Evolutionary conservation across 1,140 invertebrate species (phyloP).

Genomic region (Drosophila tsacasi): DNA sequence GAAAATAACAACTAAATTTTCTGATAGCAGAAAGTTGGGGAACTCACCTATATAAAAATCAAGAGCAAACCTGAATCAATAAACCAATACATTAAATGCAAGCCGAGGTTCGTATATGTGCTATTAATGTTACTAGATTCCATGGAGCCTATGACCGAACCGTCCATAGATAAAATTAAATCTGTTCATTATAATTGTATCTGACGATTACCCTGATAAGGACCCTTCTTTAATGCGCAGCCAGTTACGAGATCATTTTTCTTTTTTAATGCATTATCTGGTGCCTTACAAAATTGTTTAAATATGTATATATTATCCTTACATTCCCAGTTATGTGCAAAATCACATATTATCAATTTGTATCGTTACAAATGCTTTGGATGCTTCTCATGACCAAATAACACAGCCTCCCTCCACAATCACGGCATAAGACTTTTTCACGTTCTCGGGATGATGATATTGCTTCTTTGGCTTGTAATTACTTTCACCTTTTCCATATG

Average conservation of each 20-base stretch:
- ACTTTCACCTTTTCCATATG: constrained; percentile 46
- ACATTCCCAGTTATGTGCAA: background rate
- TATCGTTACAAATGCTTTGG: constrained; percentile 10
- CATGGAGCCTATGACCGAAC: no score
- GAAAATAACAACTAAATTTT: constrained; percentile 27
- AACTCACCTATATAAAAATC: no score
- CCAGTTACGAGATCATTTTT: background rate
- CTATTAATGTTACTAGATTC: background rate
- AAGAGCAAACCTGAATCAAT: constrained; percentile 9
- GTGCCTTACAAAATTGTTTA: background rate
- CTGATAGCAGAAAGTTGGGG: constrained; percentile 23
- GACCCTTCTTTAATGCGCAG: background rate
- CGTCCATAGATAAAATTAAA: background rate
- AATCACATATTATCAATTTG: constrained; percentile 41
- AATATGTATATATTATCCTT: background rate
- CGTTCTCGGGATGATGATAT: constrained; percentile 34
- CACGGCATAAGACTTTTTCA: constrained; percentile 5
- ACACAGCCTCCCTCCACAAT: background rate
- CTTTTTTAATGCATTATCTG: background rate
- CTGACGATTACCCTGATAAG: background rate
- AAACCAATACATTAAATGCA: constrained; percentile 26
- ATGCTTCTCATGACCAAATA: constrained; percentile 2
- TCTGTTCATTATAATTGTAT: background rate
- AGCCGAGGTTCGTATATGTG: background rate
- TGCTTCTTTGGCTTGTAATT: constrained; percentile 49